Evolutionary conservation across 2,888 invertebrate genomes (phyloP).

Genomic region (Pemphredon lugubris): DNA sequence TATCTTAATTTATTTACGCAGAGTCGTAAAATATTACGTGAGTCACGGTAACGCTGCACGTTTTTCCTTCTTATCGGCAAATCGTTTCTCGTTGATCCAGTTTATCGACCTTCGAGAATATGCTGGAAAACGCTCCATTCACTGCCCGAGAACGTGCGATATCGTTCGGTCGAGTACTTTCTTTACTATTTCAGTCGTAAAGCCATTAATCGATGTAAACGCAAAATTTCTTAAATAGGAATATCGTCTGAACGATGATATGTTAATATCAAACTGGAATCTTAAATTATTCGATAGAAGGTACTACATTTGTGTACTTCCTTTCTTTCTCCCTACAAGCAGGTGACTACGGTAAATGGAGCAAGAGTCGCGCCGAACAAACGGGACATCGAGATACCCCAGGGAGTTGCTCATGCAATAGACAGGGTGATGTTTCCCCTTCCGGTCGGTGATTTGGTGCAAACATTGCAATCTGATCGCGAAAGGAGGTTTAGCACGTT

Average conservation of each 20-base stretch:
- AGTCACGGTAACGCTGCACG: conserved; percentile 1
- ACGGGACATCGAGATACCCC: conserved; percentile 91
- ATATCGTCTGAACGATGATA: too few relatives aligned
- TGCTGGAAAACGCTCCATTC: conserved; percentile 40
- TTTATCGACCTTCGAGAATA: conserved; percentile 41
- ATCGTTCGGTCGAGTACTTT: background rate
- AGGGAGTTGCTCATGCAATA: conserved; percentile 92
- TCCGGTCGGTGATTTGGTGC: conserved; percentile 92
- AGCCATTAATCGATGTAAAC: background rate
- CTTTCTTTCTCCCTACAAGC: conserved; percentile 37
- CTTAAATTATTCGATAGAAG: too few relatives aligned
- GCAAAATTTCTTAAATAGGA: too few relatives aligned
- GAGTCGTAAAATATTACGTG: conserved; percentile 2
- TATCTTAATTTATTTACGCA: background rate
- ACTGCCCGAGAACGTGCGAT: conserved; percentile 24
- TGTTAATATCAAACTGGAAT: too few relatives aligned
- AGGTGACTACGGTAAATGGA: conserved; percentile 93
- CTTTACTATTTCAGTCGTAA: too few relatives aligned
- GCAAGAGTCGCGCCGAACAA: conserved; percentile 91
- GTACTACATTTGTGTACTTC: background rate
- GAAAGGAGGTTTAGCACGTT: conserved; percentile 91
- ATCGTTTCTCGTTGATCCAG: conserved; percentile 34
- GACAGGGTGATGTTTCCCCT: conserved; percentile 95
- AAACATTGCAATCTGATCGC: conserved; percentile 92
- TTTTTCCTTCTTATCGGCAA: background rate